Evolutionary conservation across 2,113 vertebrate species (phyloP).

Genomic region (Scolopax mira): DNA sequence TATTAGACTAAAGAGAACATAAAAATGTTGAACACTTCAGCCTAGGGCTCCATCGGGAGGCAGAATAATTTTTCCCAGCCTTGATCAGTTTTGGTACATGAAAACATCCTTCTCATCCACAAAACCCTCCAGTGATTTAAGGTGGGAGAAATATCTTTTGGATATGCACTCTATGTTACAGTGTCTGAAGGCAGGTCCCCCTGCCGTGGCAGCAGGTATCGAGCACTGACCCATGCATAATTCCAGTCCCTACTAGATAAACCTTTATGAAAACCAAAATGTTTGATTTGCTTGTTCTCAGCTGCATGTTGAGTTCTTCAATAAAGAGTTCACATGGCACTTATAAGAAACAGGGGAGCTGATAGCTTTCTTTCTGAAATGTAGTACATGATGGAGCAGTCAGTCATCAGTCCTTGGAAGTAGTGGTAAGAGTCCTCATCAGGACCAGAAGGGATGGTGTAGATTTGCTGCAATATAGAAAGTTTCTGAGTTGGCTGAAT

Average conservation of each 20-base stretch:
- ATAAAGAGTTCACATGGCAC: not conserved
- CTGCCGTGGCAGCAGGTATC: rapidly evolving
- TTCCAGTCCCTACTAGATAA: not conserved
- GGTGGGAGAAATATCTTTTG: not conserved
- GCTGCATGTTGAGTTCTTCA: rapidly evolving
- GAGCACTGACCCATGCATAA: not conserved
- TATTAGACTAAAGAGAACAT: not conserved
- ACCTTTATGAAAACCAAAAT: too few relatives aligned
- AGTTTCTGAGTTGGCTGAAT: not conserved
- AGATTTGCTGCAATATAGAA: not conserved
- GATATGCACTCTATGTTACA: not conserved
- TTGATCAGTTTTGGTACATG: not conserved
- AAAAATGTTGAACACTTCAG: not conserved
- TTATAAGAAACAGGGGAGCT: not conserved
- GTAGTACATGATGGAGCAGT: not conserved
- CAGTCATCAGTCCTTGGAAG: not conserved
- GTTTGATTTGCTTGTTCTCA: not conserved
- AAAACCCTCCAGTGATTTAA: not conserved
- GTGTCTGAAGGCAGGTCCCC: not conserved
- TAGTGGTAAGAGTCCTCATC: not conserved
- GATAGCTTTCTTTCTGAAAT: not conserved
- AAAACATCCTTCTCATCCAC: not conserved
- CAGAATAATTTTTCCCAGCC: not conserved
- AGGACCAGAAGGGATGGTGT: not conserved
- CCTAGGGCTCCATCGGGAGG: not conserved